A percentile compares a stretch with the other conserved stretches of the same genome.
These are phyloP conservation scores for Drosophila azteca DNA, from an alignment of 1,140 invertebrate genomes.

Conservation along the genomic window DNA sequence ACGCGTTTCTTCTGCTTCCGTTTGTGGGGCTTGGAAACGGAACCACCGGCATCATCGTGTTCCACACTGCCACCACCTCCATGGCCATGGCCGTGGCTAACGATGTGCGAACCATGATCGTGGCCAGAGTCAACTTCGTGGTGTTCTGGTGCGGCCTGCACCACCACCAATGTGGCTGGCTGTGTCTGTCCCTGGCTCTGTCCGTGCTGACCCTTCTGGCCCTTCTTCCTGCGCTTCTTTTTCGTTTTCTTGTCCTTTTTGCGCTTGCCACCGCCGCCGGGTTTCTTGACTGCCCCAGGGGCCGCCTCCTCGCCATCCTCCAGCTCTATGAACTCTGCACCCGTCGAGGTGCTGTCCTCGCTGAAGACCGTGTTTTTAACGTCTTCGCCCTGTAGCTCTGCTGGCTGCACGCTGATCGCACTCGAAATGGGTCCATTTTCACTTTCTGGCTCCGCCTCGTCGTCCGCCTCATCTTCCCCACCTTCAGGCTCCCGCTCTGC, in stretches of 20 bases:
- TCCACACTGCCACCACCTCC: slow-evolving; percentile 46
- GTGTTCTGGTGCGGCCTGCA: slow-evolving; percentile 69
- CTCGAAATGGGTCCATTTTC: slow-evolving; percentile 45
- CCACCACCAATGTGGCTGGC: slow-evolving; percentile 70
- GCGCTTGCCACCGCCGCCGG: slow-evolving; percentile 59
- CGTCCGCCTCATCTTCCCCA: slow-evolving; percentile 10
- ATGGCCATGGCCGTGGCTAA: slow-evolving; percentile 24
- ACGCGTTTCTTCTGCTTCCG: slow-evolving; percentile 58
- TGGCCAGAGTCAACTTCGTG: slow-evolving; percentile 57
- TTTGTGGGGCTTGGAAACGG: slow-evolving; percentile 41
- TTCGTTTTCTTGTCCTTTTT: slow-evolving; percentile 63
- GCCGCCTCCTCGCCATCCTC: slow-evolving; percentile 49
- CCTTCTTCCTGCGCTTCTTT: slow-evolving; percentile 51
- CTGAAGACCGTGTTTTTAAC: slow-evolving; percentile 48
- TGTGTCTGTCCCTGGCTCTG: slow-evolving; percentile 11
- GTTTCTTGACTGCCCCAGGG: slow-evolving; percentile 53
- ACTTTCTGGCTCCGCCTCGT: slow-evolving; percentile 47
- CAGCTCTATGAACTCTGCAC: slow-evolving; percentile 75
- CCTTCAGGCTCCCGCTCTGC: slow-evolving; percentile 31
- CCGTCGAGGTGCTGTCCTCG: slow-evolving; percentile 46
- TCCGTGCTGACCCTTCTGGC: slow-evolving; percentile 53
- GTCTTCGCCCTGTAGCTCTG: slow-evolving; percentile 18
- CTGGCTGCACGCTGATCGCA: slow-evolving; percentile 19
- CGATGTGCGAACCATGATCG: slow-evolving; percentile 18
- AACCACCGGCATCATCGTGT: slow-evolving; percentile 28